Conservation (phyloP, 2,888 invertebrate genomes). For the Metopia argyrocephala region DNA sequence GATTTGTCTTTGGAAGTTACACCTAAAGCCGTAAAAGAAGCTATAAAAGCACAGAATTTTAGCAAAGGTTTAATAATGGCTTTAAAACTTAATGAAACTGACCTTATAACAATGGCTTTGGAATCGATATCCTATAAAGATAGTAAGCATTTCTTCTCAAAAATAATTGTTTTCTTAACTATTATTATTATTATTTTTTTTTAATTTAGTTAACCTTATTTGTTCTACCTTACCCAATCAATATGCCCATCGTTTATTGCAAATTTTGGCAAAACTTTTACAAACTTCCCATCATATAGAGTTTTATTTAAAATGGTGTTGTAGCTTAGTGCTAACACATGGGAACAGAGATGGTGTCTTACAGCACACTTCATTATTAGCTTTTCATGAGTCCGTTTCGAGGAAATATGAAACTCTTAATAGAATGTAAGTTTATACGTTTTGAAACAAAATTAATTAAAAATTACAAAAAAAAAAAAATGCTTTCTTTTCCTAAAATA, state of each 20-base stretch:
- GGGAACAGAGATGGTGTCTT: slow-evolving; percentile 81
- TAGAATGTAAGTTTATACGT: slow-evolving; percentile 84
- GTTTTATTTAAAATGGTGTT: slow-evolving; percentile 91
- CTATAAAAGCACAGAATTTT: slow-evolving; percentile 82
- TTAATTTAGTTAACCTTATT: slow-evolving; percentile 85
- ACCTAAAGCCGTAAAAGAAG: slow-evolving; percentile 83
- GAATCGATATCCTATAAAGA: slow-evolving; percentile 88
- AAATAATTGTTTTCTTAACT: not conserved
- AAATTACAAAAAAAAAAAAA: slow-evolving; percentile 26
- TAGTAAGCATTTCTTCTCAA: slow-evolving; percentile 81
- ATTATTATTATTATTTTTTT: not conserved
- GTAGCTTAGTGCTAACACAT: slow-evolving; percentile 83
- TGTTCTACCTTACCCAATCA: slow-evolving; percentile 84
- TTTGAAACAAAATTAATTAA: slow-evolving; percentile 1
- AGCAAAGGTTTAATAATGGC: slow-evolving; percentile 90
- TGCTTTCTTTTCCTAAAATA: slow-evolving; percentile 77
- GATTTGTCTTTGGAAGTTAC: slow-evolving; percentile 91
- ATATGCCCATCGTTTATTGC: slow-evolving; percentile 87
- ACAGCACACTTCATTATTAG: slow-evolving; percentile 84
- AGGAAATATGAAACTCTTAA: slow-evolving; percentile 89
- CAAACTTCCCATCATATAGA: slow-evolving; percentile 91
- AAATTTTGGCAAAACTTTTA: slow-evolving; percentile 85
- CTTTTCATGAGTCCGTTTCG: slow-evolving; percentile 88
- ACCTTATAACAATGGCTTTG: slow-evolving; percentile 87
- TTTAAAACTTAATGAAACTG: slow-evolving; percentile 89